A percentile compares a stretch with the other conserved stretches of the same genome.
These are phyloP conservation scores for Orgyia antiqua DNA, from an alignment of 2,888 invertebrate species.

Conservation along the genomic window DNA sequence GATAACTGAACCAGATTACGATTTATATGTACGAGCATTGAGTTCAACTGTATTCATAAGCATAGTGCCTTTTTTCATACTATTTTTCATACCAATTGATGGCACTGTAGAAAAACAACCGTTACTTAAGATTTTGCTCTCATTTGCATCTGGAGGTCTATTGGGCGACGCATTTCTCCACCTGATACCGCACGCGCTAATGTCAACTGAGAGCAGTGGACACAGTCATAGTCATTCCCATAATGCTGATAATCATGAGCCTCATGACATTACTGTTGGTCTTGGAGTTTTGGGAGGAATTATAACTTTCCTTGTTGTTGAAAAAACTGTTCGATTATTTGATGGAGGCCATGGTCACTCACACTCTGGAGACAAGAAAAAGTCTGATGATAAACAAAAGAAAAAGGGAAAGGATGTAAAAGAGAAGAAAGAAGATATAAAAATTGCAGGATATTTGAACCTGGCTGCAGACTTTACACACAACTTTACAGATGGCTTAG, in stretches of 20 bases:
- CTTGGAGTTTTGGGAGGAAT: constrained; percentile 96
- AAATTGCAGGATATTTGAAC: constrained; percentile 91
- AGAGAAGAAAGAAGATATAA: constrained; percentile 64
- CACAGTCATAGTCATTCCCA: constrained; percentile 77
- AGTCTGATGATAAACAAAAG: constrained; percentile 57
- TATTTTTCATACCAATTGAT: constrained; percentile 95
- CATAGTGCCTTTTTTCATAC: constrained; percentile 94
- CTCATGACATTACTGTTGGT: constrained; percentile 93
- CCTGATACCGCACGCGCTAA: constrained; percentile 96
- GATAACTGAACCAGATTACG: constrained; percentile 48
- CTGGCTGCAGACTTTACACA: constrained; percentile 98
- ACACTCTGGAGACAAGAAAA: constrained; percentile 75
- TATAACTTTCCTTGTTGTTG: constrained; percentile 93
- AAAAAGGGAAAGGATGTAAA: constrained; percentile 38
- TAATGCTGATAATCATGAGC: constrained; percentile 61
- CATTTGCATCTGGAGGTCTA: constrained; percentile 96
- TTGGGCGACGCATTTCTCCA: constrained; percentile 99
- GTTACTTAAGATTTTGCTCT: constrained; percentile 91
- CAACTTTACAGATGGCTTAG: constrained; percentile 99
- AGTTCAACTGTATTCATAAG: constrained; percentile 96
- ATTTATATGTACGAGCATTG: constrained; percentile 88
- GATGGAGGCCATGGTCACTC: constrained; percentile 90
- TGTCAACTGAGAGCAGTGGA: constrained; percentile 56
- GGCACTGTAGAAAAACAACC: constrained; percentile 90
- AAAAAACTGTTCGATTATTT: constrained; percentile 92